Evolutionary conservation across 2,113 vertebrate genomes (phyloP), one percentile per base, ranked within the genome.

Genomic region (Cynoglossus semilaevis): DNA sequence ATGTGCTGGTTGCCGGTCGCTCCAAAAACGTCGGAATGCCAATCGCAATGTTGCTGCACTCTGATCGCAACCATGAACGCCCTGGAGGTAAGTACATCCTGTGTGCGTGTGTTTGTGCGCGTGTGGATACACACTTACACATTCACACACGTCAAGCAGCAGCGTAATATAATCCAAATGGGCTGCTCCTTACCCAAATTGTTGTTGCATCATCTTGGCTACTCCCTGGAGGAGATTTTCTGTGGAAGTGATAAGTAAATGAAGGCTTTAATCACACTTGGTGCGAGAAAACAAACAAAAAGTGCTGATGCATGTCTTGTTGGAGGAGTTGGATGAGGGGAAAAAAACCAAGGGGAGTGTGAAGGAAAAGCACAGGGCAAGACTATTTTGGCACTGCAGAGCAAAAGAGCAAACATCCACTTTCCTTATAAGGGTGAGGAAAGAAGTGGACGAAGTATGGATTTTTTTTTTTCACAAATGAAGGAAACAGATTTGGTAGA

Each of bases 11-110:
- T 5, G 93, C 88, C 11, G 95, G 95, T 67, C 91, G 94, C 74
- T 98, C 95, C 8, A 96, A 96, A 89, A 95, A 97, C 36, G 93
- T 96, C 38, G 96, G 96, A 58, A 93, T 98, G 94, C 95, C 95
- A 2, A 94, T 97, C 17, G 91, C 95, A 15, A 95, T 96, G 92
- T 88, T 97, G 66, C 74, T 97, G 44, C 94, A 95, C 73, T 92
- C 90, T 0, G 95, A 97, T 57, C 91, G 94, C 51, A 89, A 83
- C 15, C 94, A 97, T 0, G 92, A 95, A 67, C 91, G 94, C 6
- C 94, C 95, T 0, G 95, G 95, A 67, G 95, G 96, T 96, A 86
- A 82, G 91, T 51, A 38, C 51, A 16, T 51, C 1, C 38, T 60
- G 19, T 42, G 19, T 51, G 48, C 19, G 16, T 42, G 56, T 34